Base-by-base conservation (phyloP, 2,113 vertebrate genomes). In the Butorides virescens region DNA sequence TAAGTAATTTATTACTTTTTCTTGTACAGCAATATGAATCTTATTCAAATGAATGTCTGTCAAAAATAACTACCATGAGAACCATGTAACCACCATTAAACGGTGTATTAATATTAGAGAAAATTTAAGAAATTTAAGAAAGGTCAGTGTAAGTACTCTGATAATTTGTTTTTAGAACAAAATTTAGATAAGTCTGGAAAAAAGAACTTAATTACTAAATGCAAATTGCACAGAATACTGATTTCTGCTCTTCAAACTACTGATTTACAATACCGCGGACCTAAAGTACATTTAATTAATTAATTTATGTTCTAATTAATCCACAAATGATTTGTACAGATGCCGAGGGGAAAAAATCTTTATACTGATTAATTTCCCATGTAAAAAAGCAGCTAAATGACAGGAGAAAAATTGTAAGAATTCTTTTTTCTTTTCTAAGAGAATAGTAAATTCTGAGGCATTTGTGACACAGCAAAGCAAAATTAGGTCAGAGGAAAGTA, bases 251-350 rank as follows among this genome's bases (percentile, higher is more conserved):
- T 61, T 68, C 44, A 85, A 75, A 93, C 47, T 92, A 96, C 52
- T 75, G 91, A 95, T 95, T 97, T 62, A 83, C 30, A 94, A 79
- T 77, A 95, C 21, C 0, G 16, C 32, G 47, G 63, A 77, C 34
- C 18, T 49, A 47, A 72, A 67, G 46, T 49, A 88, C 32, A 92
- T 49, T 80, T 92, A 95, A 94, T 81, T 96, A 76, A 96, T 75
- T 83, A 87, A 89, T 92, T 85, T 17, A 78, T 81, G 49, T 19
- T 80, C 91, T 68, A 93, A 95, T 95, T 95, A 96, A 95, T 92
- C 44, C 42, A 94, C 78, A 86, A 97, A 95, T 94, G 4, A 95
- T 84, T 86, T 88, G 36, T 70, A 90, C 29, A 71, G 11, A 66
- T 77, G 61, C 13, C 76, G 94, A 80, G 80, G 67, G 11, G 29